Percentiles rank a stretch among this genome's conserved stretches.
Evolutionary conservation across 64 coral and sea anemone genomes (phyloP).

Genomic region (Montipora sp.): DNA sequence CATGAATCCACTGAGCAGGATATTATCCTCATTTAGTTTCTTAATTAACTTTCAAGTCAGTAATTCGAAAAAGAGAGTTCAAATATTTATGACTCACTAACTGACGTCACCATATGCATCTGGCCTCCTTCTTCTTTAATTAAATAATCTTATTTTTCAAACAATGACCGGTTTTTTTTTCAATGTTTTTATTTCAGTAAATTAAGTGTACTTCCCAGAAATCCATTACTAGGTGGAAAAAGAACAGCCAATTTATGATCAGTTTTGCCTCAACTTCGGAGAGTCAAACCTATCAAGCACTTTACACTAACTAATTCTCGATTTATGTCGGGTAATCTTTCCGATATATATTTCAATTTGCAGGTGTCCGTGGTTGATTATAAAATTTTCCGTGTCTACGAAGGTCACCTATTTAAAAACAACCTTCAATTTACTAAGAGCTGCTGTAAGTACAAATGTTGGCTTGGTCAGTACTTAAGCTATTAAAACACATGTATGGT

Average conservation of each 20-base stretch:
- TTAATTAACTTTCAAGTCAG: not conserved
- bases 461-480: no score
- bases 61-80: not conserved
- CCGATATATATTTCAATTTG: not conserved
- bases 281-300: not conserved
- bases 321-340: not conserved
- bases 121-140: not conserved
- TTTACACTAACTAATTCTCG: not conserved
- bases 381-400: not conserved
- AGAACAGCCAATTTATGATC: not conserved
- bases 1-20: not conserved
- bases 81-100: conserved; percentile 19
- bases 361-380: not conserved
- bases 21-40: not conserved
- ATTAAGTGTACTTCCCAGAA: not conserved
- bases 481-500: no score
- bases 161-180: conserved; percentile 16
- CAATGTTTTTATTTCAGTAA: not conserved
- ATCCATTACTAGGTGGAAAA: not conserved
- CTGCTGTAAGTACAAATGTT: not conserved
- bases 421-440: not conserved
- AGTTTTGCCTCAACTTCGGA: not conserved
- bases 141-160: conserved; percentile 4
- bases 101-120: conserved; percentile 3
- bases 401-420: not conserved